A percentile compares a stretch with the other conserved stretches of the same genome.
Evolutionary conservation across 64 coral and sea anemone species (phyloP).

Genomic region (Actinia equina): DNA sequence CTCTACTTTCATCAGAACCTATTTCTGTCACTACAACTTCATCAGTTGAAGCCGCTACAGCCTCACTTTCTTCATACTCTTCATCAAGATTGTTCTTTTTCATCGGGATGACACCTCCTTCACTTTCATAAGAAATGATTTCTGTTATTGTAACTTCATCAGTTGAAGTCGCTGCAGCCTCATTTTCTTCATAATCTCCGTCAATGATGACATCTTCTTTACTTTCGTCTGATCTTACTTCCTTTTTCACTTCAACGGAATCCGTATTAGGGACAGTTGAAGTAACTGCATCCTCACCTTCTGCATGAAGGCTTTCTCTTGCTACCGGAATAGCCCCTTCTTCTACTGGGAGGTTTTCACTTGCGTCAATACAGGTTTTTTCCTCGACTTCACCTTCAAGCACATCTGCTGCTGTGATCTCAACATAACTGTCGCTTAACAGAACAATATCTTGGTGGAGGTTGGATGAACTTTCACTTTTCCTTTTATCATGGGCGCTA

Average conservation of each 20-base stretch:
- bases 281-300: too few relatives aligned
- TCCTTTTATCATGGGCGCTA: too few relatives aligned
- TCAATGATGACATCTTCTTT: neutral
- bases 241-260: neutral
- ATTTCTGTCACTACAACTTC: neutral
- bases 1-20: neutral
- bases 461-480: neutral
- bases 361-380: neutral
- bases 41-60: neutral
- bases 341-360: too few relatives aligned
- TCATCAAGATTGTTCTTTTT: neutral
- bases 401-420: neutral
- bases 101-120: neutral
- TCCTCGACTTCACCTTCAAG: neutral
- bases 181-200: neutral
- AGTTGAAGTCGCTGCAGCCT: neutral
- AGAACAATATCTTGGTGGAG: neutral
- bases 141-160: neutral
- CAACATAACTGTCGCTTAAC: neutral
- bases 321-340: too few relatives aligned
- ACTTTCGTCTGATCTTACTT: neutral
- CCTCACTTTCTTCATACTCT: neutral
- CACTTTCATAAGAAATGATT: neutral
- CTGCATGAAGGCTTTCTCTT: too few relatives aligned
- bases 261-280: too few relatives aligned